Conservation (phyloP, 2,113 vertebrate genomes). For the Beaufortia kweichowensis region DNA sequence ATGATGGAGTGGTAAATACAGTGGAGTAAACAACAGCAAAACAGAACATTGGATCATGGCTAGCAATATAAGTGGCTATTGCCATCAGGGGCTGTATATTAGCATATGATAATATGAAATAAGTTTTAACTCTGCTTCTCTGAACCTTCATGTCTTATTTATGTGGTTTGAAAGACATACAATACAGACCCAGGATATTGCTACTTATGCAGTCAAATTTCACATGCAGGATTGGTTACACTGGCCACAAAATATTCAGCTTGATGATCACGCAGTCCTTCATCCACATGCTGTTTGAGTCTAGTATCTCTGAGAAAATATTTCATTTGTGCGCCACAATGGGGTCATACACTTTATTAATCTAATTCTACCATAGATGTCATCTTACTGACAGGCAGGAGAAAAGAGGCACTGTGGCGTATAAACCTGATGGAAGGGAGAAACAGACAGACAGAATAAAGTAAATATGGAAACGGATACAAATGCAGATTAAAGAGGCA, state of each 20-base stretch:
- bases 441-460: not conserved
- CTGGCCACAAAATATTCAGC: not conserved
- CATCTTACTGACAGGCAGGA: not conserved
- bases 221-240: not conserved
- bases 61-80: not conserved
- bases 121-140: conserved; percentile 8
- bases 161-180: conserved; percentile 15
- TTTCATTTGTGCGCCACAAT: not conserved
- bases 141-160: conserved; percentile 30
- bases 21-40: not conserved
- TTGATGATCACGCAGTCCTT: not conserved
- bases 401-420: not conserved
- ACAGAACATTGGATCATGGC: not conserved
- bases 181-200: conserved; percentile 11
- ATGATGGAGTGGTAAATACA: not conserved
- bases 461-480: not conserved
- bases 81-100: conserved; percentile 11
- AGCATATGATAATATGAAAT: conserved; percentile 34
- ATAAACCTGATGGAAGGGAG: not conserved
- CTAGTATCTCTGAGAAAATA: not conserved
- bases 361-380: not conserved
- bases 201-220: conserved; percentile 18
- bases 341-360: conserved; percentile 21
- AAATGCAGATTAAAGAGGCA: not conserved
- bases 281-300: not conserved